Base-by-base conservation (phyloP, 1,140 invertebrate species). In the Caenorhabditis tropicalis region DNA sequence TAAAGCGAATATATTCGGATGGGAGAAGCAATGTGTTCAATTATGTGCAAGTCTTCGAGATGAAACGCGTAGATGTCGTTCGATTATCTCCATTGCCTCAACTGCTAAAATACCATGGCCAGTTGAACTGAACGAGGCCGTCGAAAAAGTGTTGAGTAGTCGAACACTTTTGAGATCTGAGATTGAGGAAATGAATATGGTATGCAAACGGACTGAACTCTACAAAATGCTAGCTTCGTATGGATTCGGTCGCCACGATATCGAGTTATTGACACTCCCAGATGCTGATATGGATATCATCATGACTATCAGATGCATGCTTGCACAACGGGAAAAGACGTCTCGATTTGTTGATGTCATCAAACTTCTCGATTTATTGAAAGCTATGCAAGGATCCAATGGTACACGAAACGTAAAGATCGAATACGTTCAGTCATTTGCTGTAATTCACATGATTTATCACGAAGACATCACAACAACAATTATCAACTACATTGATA, bases 21-120 rank as follows among this genome's bases (percentile, higher is more conserved):
- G 65, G 65, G 65, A 74, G 36, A 74, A 74, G n/a, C 65, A 74
- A 74, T 74, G 65, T 46, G 65, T 74, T 21, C 65, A 74, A 21
- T 43, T 74, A 19, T 74, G 65, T 74, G 65, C 65, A 7, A 74
- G 65, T 74, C 29, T 74, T 2, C 33, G 12, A n/a, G 65, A 74
- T 24, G 65, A 74, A 46, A 46, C 65, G 24, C 65, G 65, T 43
- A 33, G 65, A 2, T 74, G 65, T 24, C 43, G 65, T 21, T 74
- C 65, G 10, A 74, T 74, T n/a, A 74, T 74, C n/a, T 74, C 65
- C 0, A 74, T 74, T n/a, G 65, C 65, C 24, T 74, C 65, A n/a
- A 74, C 19, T 43, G 65, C 65, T 24, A 74, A 74, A 24, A 46
- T 74, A 12, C 65, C 65, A 43, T 74, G 65, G 65, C 65, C 65